A percentile compares a stretch with the other conserved stretches of the same genome.
phyloP scores from a whole-genome alignment of 2,888 invertebrate species.

The Periphyllus acericola region DNA sequence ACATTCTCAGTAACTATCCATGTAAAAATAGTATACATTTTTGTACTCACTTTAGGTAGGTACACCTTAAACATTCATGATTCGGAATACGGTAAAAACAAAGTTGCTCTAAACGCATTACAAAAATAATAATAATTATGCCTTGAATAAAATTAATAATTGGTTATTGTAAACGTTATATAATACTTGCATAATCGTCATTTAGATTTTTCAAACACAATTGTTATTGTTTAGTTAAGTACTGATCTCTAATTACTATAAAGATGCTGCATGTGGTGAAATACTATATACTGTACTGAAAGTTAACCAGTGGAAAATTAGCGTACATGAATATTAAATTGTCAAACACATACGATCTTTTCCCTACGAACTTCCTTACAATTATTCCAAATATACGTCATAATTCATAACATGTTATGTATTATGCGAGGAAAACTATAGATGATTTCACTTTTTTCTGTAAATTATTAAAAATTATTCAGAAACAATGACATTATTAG shows the following conservation, averaged over 20 bases:
- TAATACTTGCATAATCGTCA: slow-evolving; percentile 28
- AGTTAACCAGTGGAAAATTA: slow-evolving; percentile 14
- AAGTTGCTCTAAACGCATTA: neutral
- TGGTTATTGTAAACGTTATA: neutral
- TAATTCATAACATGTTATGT: neutral
- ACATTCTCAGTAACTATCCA: too few relatives aligned
- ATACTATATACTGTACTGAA: neutral
- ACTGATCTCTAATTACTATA: neutral
- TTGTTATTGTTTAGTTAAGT: slow-evolving; percentile 11
- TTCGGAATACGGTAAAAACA: too few relatives aligned
- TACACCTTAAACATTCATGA: too few relatives aligned
- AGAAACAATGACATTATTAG: slow-evolving; percentile 16
- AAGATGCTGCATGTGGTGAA: neutral
- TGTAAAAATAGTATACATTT: too few relatives aligned
- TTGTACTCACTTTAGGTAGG: too few relatives aligned
- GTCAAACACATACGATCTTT: neutral
- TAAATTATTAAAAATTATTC: slow-evolving; percentile 22
- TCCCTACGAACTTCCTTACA: neutral
- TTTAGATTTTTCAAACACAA: slow-evolving; percentile 20
- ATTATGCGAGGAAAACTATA: neutral
- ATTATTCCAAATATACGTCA: neutral
- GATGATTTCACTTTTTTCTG: slow-evolving; percentile 32
- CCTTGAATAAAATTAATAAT: neutral
- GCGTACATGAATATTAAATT: neutral
- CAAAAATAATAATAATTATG: neutral